Conservation (phyloP, 2,888 invertebrate genomes). For the Phengaris arion region DNA sequence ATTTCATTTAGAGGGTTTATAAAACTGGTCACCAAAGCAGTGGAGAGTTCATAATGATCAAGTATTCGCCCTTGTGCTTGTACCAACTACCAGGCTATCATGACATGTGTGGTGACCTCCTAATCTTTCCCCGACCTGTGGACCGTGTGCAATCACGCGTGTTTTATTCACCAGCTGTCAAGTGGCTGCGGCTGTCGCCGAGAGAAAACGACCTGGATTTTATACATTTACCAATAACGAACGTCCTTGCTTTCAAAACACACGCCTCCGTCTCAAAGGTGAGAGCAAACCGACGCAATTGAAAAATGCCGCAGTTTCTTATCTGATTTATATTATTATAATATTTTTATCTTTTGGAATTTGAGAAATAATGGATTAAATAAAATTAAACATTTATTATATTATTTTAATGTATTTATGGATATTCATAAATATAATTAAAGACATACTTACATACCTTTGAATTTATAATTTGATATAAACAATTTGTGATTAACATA, state of each 20-base stretch:
- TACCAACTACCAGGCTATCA: constrained; percentile 6
- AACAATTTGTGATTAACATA: neutral
- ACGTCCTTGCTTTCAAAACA: constrained; percentile 59
- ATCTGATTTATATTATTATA: neutral
- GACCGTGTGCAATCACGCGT: neutral
- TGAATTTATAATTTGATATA: neutral
- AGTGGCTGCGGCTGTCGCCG: constrained; percentile 30
- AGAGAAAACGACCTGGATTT: constrained; percentile 51
- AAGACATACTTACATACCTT: neutral
- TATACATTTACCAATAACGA: constrained; percentile 45
- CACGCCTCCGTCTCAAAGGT: constrained; percentile 36
- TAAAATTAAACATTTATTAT: neutral
- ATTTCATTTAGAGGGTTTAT: neutral
- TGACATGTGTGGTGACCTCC: constrained; percentile 12
- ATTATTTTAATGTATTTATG: constrained; percentile 3
- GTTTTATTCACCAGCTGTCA: constrained; percentile 26
- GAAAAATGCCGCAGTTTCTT: neutral
- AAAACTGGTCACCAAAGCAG: neutral
- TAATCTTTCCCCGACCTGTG: constrained; percentile 11
- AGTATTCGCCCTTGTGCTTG: neutral
- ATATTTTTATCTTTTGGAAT: neutral
- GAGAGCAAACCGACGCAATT: neutral
- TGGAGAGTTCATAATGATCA: neutral
- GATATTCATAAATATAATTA: neutral
- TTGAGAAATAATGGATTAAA: neutral